These are phyloP conservation scores for Chaenocephalus aceratus DNA, from an alignment of 2,113 vertebrate genomes.

Conservation along the genomic window DNA sequence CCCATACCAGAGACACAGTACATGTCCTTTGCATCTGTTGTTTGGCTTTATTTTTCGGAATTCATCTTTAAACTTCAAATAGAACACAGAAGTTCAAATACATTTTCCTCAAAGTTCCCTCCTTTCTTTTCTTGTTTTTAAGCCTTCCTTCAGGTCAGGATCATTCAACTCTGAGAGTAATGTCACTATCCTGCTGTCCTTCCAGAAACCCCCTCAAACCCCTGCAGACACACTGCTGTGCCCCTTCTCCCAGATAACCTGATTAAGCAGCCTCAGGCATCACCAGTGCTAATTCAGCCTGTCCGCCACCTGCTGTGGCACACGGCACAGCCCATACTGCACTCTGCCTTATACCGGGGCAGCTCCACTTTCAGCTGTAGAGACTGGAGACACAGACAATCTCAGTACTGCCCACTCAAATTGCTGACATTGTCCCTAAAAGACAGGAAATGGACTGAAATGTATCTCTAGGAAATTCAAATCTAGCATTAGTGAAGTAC, in stretches of 20 bases:
- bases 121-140: slow-evolving; percentile 24
- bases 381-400: slow-evolving; percentile 32
- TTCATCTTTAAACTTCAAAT: neutral
- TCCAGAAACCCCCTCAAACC: slow-evolving; percentile 24
- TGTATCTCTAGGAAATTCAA: neutral
- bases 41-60: neutral
- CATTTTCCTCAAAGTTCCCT: slow-evolving; percentile 17
- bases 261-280: slow-evolving; percentile 63
- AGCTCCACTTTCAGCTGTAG: slow-evolving; percentile 46
- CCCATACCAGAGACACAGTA: neutral
- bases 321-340: slow-evolving; percentile 60
- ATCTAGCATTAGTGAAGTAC: slow-evolving; percentile 4
- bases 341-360: slow-evolving; percentile 46
- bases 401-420: neutral
- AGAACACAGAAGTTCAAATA: neutral
- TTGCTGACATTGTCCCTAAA: slow-evolving; percentile 20
- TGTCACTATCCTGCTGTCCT: slow-evolving; percentile 47
- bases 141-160: slow-evolving; percentile 40
- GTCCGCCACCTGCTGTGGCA: slow-evolving; percentile 41
- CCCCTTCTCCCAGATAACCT: slow-evolving; percentile 62
- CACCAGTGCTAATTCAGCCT: slow-evolving; percentile 65
- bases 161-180: slow-evolving; percentile 35
- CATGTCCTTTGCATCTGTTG: neutral
- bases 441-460: slow-evolving; percentile 13
- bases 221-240: slow-evolving; percentile 34